Evolutionary conservation across 2,113 vertebrate species (phyloP).

Genomic region (Tupaia chinensis): DNA sequence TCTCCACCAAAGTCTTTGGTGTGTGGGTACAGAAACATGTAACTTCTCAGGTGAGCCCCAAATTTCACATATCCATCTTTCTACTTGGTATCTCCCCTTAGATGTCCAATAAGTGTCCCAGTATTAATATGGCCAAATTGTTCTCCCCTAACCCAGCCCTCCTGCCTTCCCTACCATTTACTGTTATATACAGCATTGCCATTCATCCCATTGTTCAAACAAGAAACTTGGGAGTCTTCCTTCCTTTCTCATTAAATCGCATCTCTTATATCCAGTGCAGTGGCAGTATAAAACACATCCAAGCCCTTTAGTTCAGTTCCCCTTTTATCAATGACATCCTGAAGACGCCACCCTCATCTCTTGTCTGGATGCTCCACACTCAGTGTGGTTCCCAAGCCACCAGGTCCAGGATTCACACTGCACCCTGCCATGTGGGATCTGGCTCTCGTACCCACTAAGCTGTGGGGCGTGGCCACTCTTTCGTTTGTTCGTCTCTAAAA

Average conservation of each 20-base stretch:
- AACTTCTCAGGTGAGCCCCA: background rate
- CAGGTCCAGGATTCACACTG: too few species aligned
- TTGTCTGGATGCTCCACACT: background rate
- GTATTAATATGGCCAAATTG: background rate
- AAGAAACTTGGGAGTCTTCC: background rate
- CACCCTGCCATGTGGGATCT: too few species aligned
- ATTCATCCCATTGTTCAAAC: background rate
- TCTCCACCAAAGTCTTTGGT: background rate
- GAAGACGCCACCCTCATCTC: background rate
- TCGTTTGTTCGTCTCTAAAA: background rate
- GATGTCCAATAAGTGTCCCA: background rate
- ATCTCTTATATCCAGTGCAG: background rate
- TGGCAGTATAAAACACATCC: background rate
- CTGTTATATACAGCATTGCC: background rate
- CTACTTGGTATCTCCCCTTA: too few species aligned
- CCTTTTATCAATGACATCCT: background rate
- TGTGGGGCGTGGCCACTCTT: too few species aligned
- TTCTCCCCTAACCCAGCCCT: accelerated
- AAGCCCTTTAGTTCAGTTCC: background rate
- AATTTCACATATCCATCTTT: background rate
- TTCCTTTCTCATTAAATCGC: background rate
- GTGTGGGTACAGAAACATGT: background rate
- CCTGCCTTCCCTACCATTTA: background rate
- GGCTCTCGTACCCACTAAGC: too few species aligned
- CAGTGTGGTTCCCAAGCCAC: too few species aligned